Conservation (phyloP, 2,888 invertebrate genomes). For the Polydesmus complanatus region DNA sequence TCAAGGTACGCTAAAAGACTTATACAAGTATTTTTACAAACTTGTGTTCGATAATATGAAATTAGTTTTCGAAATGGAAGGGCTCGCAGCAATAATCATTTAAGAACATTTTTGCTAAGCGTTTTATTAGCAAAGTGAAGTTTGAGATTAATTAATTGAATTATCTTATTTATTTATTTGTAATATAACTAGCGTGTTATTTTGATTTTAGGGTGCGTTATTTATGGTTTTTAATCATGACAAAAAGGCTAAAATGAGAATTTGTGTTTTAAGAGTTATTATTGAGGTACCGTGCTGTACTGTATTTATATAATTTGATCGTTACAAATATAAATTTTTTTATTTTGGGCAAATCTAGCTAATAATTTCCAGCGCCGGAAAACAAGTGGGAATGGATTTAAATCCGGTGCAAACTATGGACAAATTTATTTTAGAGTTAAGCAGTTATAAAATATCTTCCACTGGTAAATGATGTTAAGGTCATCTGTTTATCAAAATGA, state of each 20-base stretch:
- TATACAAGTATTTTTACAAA: background rate
- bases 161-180: background rate
- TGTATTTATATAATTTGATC: background rate
- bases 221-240: background rate
- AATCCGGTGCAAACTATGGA: background rate
- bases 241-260: background rate
- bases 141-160: background rate
- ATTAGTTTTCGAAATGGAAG: no score
- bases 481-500: no score
- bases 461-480: background rate
- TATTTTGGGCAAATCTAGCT: background rate
- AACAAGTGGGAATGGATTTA: background rate
- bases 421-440: background rate
- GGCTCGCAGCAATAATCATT: no score
- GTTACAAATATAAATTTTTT: background rate
- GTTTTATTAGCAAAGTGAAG: no score
- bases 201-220: background rate
- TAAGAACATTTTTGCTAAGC: no score
- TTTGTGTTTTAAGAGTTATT: background rate
- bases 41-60: no score
- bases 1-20: background rate
- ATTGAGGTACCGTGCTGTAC: background rate
- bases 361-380: background rate
- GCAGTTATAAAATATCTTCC: background rate
- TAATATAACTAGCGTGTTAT: background rate